Base-by-base conservation (phyloP, 1,140 invertebrate genomes). In the Trachymyrmex septentrionalis region DNA sequence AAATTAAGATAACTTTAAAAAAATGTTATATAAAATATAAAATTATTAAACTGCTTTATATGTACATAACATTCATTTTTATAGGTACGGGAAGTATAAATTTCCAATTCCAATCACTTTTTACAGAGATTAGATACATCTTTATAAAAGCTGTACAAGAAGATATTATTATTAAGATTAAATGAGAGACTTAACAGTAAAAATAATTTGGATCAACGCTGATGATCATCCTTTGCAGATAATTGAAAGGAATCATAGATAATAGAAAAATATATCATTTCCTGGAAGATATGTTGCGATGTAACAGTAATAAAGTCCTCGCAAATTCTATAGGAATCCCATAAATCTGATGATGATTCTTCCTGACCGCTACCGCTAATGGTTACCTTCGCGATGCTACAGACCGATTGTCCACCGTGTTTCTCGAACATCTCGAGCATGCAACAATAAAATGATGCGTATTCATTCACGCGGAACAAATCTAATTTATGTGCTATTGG, bases 301-400 rank as follows among this genome's bases (percentile, higher is more conserved):
- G 19, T 75, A 75, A 63, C 38, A 57, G 69, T 84, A 63, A 75
- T 61, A 24, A 57, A 75, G 71, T 73, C 55, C 34, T 38, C 34
- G 69, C 48, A 34, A 81, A 81, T 81, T 81, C 48, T 55, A 55
- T 38, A 12, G 2, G 1, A 9, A 50, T 67, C 64, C 44, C 16
- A 78, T 21, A 66, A 78, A 78, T 12, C 53, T n/a, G 44, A 67
- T 34, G 44, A 80, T 69, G 64, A 69, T 48, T 55, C 55, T 55
- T 81, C 63, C 48, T 34, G 44, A 53, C 48, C 34, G 77, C 77
- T 81, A 81, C 64, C 77, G n/a, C 63, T 69, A 69, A 69, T 69
- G 77, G 27, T 69, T 67, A 53, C n/a, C 48, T 48, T 55, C 64
- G 48, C 64, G 64, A 64, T 30, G 53, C 64, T 16, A 7, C 77